phyloP scores from a whole-genome alignment of 2,113 vertebrate genomes.

The Malurus elegans region DNA sequence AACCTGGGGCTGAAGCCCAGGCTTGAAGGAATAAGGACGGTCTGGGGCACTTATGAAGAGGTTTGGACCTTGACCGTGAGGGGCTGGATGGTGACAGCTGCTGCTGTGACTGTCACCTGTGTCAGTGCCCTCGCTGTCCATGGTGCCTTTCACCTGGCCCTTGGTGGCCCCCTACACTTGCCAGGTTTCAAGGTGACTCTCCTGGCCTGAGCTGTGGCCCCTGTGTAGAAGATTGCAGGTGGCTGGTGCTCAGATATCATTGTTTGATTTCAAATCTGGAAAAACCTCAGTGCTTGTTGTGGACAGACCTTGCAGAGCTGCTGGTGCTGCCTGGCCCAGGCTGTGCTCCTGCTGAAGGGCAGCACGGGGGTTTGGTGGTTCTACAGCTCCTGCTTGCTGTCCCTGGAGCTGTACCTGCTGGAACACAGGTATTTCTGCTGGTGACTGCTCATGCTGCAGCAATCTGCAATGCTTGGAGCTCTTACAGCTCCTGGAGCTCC shows the following conservation, averaged over 20 bases:
- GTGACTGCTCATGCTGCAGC: neutral
- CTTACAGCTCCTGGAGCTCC: neutral
- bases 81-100: neutral
- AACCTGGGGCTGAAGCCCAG: neutral
- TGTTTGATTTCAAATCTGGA: neutral
- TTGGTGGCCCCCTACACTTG: neutral
- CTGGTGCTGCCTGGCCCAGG: neutral
- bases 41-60: neutral
- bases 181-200: neutral
- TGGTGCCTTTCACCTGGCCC: neutral
- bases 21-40: neutral
- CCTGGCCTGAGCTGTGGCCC: neutral
- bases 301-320: neutral
- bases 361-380: neutral
- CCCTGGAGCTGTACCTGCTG: neutral
- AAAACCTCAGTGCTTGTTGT: neutral
- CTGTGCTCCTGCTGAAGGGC: neutral
- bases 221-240: neutral
- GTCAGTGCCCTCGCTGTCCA: neutral
- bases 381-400: neutral
- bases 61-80: accelerated
- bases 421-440: neutral
- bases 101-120: neutral
- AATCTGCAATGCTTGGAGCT: neutral
- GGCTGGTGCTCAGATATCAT: neutral